These are phyloP conservation scores for Hemichromis elongatus DNA, from an alignment of 2,113 vertebrate genomes.

Conservation along the genomic window DNA sequence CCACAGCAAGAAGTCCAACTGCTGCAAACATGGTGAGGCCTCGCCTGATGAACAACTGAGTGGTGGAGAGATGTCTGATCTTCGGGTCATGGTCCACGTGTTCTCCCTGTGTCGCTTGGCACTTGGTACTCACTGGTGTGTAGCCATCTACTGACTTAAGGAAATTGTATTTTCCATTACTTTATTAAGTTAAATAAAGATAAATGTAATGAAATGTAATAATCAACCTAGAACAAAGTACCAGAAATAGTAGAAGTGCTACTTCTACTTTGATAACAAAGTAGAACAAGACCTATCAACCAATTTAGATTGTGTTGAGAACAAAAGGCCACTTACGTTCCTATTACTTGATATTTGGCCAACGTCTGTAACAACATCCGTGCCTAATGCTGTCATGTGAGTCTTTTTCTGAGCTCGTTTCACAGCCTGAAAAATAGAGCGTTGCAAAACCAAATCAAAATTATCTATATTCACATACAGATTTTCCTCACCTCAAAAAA, in stretches of 20 bases:
- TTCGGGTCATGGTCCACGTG: background rate
- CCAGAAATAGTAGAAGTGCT: background rate
- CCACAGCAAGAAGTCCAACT: constrained; percentile 51
- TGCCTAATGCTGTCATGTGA: background rate
- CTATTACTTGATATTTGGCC: background rate
- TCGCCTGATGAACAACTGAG: constrained; percentile 69
- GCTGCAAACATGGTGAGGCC: constrained; percentile 54
- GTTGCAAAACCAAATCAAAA: background rate
- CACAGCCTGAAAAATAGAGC: constrained; percentile 44
- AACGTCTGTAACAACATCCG: background rate
- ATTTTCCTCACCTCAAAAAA: background rate
- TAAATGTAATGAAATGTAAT: fast-evolving
- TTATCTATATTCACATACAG: background rate
- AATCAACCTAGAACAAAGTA: fast-evolving
- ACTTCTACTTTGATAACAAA: background rate
- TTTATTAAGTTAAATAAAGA: background rate
- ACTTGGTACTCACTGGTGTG: background rate
- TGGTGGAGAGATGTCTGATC: constrained; percentile 35
- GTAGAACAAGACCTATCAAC: background rate
- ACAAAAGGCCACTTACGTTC: constrained; percentile 13
- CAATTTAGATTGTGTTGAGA: background rate
- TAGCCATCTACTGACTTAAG: constrained; percentile 29
- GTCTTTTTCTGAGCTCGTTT: constrained; percentile 46
- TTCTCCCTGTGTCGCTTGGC: background rate
- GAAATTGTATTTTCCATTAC: background rate